Evolutionary conservation across 2,113 vertebrate genomes (phyloP), one percentile per base, ranked within the genome.

Genomic region (Myotis lucifugus): DNA sequence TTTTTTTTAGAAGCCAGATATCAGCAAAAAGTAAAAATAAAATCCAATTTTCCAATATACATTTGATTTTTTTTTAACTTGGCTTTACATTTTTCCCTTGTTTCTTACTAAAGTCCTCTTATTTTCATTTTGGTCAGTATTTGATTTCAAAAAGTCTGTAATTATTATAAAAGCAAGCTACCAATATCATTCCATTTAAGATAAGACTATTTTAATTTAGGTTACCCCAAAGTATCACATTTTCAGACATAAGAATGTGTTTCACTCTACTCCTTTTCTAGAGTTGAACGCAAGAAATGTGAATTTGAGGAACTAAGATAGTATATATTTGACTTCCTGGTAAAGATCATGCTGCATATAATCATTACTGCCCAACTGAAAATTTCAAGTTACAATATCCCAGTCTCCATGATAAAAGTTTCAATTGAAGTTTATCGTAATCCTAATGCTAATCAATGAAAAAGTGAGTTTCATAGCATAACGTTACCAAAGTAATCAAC

Each of bases 281-380:
- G 46, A 85, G 15, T 18, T 78, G 37, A 97, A 91, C 93, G 40
- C 73, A 97, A 93, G 61, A 73, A 92, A 90, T 95, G 70, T 96
- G 78, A 92, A 85, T 85, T 93, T 92, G 54, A 95, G 48, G 40
- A 96, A 88, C 25, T 88, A 93, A 56, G 32, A 46, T 74, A 96
- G 42, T 54, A 56, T 70, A 25, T 93, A 69, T 77, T 87, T 93
- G 27, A 95, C 18, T 88, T 92, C 81, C 59, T 86, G 61, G 18
- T 92, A 67, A 96, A 97, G 88, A 96, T 88, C 66, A 72, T 84
- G 37, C 64, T 81, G 37, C 87, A 74, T 81, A 76, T 76, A 93
- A 69, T 52, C 34, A 74, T 72, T 87, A 72, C 7, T 83, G 19
- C 77, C 88, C 79, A 96, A 90, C 56, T 94, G 78, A 88, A 96